Percentiles rank a stretch among this genome's conserved stretches.
Evolutionary conservation across 2,113 vertebrate genomes (phyloP).

Genomic region (Baryphthengus martii): DNA sequence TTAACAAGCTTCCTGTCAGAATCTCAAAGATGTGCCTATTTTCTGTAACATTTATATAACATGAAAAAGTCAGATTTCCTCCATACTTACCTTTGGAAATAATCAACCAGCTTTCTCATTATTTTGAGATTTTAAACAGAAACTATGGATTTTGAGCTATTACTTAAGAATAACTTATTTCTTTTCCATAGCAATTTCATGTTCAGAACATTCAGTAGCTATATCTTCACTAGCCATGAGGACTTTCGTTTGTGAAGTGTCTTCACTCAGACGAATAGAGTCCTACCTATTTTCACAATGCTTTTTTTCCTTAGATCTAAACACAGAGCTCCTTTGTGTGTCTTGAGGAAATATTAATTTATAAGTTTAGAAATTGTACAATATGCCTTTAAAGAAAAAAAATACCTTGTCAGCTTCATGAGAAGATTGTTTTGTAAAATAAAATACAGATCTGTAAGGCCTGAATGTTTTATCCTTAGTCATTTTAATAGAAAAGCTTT

Average conservation of each 20-base stretch:
- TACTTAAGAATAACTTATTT: not conserved
- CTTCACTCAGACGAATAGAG: not conserved
- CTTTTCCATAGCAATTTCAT: not conserved
- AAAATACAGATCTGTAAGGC: not conserved
- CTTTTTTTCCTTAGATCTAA: not conserved
- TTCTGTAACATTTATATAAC: not conserved
- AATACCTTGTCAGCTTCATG: not conserved
- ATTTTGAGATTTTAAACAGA: not conserved
- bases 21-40: not conserved
- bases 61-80: not conserved
- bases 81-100: not conserved
- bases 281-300: not conserved
- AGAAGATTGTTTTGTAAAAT: not conserved
- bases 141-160: not conserved
- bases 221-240: not conserved
- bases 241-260: not conserved
- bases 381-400: not conserved
- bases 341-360: not conserved
- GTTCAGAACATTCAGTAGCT: not conserved
- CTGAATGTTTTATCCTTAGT: not conserved
- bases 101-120: not conserved
- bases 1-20: not conserved
- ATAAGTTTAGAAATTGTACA: not conserved
- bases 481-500: not conserved
- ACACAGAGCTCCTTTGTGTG: not conserved